Conservation (phyloP, 2,888 invertebrate species). For the Mamestra brassicae region DNA sequence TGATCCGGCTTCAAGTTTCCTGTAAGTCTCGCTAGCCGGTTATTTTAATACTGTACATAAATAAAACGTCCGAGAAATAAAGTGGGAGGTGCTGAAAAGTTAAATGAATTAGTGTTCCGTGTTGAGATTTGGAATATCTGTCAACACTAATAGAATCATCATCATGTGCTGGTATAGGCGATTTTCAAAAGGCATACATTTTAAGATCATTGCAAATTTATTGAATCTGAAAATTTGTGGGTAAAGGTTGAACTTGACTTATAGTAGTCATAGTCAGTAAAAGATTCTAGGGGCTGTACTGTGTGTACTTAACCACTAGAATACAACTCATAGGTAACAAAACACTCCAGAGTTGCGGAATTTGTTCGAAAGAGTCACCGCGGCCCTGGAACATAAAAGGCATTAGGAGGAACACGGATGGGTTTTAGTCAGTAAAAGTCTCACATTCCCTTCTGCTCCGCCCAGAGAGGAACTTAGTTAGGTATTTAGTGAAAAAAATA, state of each 20-base stretch:
- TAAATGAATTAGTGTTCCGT: slow-evolving; percentile 8
- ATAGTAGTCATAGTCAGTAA: too few species aligned
- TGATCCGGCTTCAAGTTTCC: slow-evolving; percentile 4
- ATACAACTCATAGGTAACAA: not conserved
- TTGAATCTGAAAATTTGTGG: too few species aligned
- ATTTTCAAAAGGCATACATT: not conserved
- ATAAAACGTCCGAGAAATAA: slow-evolving; percentile 4
- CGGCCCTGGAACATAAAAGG: too few species aligned
- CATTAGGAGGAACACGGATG: too few species aligned
- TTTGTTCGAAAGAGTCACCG: too few species aligned
- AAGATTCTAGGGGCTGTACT: too few species aligned
- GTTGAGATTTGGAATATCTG: not conserved
- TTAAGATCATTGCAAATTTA: too few species aligned
- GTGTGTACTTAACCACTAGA: too few species aligned
- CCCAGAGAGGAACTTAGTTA: not conserved
- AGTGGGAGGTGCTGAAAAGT: not conserved
- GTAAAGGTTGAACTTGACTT: too few species aligned
- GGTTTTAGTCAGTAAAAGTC: too few species aligned
- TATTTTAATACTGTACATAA: slow-evolving; percentile 17
- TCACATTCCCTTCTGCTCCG: too few species aligned
- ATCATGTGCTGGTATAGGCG: not conserved
- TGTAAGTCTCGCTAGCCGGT: not conserved
- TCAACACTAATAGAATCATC: not conserved
- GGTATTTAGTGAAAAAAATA: not conserved
- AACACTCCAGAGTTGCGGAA: too few species aligned